These are phyloP conservation scores for Brachionus angularis DNA, from an alignment of 1,140 invertebrate genomes.

Conservation along the genomic window DNA sequence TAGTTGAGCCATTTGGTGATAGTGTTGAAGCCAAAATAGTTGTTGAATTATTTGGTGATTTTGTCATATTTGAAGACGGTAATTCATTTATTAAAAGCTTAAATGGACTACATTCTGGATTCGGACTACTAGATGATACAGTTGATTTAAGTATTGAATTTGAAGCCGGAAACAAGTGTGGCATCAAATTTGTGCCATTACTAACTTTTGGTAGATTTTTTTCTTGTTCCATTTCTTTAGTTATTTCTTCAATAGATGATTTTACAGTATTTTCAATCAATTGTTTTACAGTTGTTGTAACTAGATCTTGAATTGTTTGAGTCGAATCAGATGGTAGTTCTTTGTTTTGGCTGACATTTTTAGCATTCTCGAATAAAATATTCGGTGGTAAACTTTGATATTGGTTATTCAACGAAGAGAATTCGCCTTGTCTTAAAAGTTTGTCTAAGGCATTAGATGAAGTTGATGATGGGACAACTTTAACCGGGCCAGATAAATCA, in stretches of 20 bases:
- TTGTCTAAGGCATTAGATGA: slow-evolving; percentile 27
- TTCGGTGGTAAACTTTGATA: slow-evolving; percentile 16
- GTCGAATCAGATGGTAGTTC: not conserved
- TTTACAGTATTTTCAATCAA: slow-evolving; percentile 32
- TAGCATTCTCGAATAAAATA: not conserved
- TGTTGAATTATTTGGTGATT: not conserved
- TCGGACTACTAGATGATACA: slow-evolving; percentile 27
- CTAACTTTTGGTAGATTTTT: slow-evolving; percentile 12
- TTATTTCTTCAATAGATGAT: slow-evolving; percentile 27
- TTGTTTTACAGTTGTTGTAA: not conserved
- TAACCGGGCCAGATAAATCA: not conserved
- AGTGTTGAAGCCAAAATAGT: not conserved
- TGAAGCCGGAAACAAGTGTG: not conserved
- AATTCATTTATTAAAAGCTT: not conserved
- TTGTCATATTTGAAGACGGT: not conserved
- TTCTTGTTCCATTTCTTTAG: slow-evolving; percentile 12
- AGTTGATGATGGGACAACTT: not conserved
- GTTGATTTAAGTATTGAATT: no score
- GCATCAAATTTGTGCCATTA: no score
- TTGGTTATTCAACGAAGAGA: not conserved
- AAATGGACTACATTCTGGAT: slow-evolving; percentile 16
- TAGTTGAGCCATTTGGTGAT: slow-evolving; percentile 7
- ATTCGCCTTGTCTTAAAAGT: not conserved
- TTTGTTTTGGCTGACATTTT: slow-evolving; percentile 3
- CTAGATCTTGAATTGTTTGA: slow-evolving; percentile 22